phyloP scores from a whole-genome alignment of 2,888 invertebrate species.

The Caenorhabditis macrosperma region DNA sequence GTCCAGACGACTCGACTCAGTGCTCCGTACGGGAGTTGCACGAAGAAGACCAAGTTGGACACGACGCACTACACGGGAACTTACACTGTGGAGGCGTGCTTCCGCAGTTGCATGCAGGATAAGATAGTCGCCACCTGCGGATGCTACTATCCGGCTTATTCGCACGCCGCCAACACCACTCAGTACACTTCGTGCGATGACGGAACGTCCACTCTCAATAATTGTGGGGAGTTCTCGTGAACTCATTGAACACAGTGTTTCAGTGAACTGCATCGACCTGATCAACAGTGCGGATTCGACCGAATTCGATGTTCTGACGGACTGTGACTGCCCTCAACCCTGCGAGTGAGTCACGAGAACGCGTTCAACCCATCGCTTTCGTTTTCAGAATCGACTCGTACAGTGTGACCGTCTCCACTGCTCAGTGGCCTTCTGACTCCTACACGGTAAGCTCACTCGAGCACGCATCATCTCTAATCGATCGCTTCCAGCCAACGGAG shows the following conservation, averaged over 20 bases:
- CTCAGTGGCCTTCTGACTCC: conserved; percentile 76
- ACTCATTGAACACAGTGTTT: conserved; percentile 1
- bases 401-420: conserved; percentile 77
- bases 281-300: conserved; percentile 65
- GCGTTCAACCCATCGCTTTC: neutral
- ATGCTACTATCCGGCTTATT: conserved; percentile 79
- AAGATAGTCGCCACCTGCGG: conserved; percentile 77
- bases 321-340: conserved; percentile 77
- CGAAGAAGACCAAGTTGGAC: conserved; percentile 57
- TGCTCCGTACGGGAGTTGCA: conserved; percentile 80
- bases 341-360: conserved; percentile 70
- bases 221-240: conserved; percentile 15
- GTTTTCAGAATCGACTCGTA: conserved; percentile 73
- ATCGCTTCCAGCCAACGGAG: conserved; percentile 74
- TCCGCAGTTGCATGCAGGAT: conserved; percentile 80
- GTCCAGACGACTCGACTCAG: conserved; percentile 78
- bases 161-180: conserved; percentile 58
- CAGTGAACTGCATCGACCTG: conserved; percentile 71
- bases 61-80: conserved; percentile 65
- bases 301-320: conserved; percentile 68
- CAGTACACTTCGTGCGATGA: conserved; percentile 59
- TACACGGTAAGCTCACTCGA: conserved; percentile 66
- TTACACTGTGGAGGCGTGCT: conserved; percentile 79
- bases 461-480: too few relatives aligned
- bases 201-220: conserved; percentile 28